Conservation (phyloP, 2,888 invertebrate genomes). For the Epinotia ramella region DNA sequence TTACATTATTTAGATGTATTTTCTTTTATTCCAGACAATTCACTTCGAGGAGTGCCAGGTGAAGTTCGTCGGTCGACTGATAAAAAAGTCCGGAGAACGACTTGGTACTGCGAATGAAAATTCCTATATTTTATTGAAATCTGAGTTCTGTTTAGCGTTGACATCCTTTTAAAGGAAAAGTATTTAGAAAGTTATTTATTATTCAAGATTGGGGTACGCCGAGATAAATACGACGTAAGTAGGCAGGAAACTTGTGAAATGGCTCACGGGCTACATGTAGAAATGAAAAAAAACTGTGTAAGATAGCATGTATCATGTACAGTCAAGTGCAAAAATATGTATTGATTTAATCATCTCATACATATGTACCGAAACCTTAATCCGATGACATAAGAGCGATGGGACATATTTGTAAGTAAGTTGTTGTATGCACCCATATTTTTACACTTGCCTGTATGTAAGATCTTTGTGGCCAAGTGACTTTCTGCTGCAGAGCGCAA, state of each 20-base stretch:
- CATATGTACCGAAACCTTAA: too few species aligned
- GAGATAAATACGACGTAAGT: constrained; percentile 23
- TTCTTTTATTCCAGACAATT: constrained; percentile 76
- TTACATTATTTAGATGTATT: constrained; percentile 39
- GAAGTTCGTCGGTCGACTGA: constrained; percentile 74
- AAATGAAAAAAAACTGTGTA: not conserved
- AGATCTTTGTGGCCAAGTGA: not conserved
- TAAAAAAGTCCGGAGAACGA: constrained; percentile 75
- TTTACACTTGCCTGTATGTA: not conserved
- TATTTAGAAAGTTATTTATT: constrained; percentile 37
- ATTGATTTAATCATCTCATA: too few species aligned
- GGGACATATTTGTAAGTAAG: too few species aligned
- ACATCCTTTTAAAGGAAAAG: constrained; percentile 38
- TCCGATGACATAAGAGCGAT: too few species aligned
- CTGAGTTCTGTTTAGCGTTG: constrained; percentile 35
- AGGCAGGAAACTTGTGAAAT: not conserved
- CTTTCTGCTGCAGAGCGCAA: not conserved
- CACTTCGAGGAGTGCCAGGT: constrained; percentile 80
- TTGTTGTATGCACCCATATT: too few species aligned
- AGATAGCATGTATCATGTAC: too few species aligned
- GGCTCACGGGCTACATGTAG: not conserved
- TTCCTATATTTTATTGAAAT: constrained; percentile 40
- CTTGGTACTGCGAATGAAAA: constrained; percentile 82
- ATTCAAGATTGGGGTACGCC: constrained; percentile 20
- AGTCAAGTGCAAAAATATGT: too few species aligned